These are phyloP conservation scores for Euwallacea similis DNA, from an alignment of 1,140 invertebrate species.

Conservation along the genomic window DNA sequence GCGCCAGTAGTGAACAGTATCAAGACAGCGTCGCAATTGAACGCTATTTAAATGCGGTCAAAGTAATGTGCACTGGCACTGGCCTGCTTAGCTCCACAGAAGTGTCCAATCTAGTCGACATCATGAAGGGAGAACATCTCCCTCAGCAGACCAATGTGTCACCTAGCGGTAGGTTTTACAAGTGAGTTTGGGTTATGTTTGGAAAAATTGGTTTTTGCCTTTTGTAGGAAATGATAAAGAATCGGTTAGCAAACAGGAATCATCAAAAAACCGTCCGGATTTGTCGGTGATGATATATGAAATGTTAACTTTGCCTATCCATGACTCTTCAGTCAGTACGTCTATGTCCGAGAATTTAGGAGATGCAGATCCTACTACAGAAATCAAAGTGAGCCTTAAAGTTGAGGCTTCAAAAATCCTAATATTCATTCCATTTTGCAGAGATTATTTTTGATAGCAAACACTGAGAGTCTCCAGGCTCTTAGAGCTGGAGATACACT, in stretches of 20 bases:
- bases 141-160: constrained; percentile 62
- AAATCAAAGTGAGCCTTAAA: constrained; percentile 49
- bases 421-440: constrained; percentile 44
- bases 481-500: constrained; percentile 77
- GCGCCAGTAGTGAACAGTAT: constrained; percentile 43
- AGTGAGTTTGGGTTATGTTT: not conserved
- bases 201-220: not conserved
- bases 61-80: constrained; percentile 63
- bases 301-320: constrained; percentile 65
- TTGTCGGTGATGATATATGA: constrained; percentile 67
- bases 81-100: constrained; percentile 61
- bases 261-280: constrained; percentile 63
- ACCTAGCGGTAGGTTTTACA: constrained; percentile 53
- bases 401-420: not conserved
- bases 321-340: constrained; percentile 46
- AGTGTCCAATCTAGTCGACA: constrained; percentile 64
- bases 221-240: constrained; percentile 57
- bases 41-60: constrained; percentile 60
- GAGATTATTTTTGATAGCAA: constrained; percentile 62
- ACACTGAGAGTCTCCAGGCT: constrained; percentile 59
- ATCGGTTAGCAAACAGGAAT: constrained; percentile 58
- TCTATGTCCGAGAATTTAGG: constrained; percentile 49
- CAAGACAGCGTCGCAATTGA: constrained; percentile 48
- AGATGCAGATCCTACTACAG: constrained; percentile 48
- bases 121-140: constrained; percentile 69